Base-by-base conservation (phyloP, 1,140 invertebrate genomes). In the Meloidogyne chitwoodi region DNA sequence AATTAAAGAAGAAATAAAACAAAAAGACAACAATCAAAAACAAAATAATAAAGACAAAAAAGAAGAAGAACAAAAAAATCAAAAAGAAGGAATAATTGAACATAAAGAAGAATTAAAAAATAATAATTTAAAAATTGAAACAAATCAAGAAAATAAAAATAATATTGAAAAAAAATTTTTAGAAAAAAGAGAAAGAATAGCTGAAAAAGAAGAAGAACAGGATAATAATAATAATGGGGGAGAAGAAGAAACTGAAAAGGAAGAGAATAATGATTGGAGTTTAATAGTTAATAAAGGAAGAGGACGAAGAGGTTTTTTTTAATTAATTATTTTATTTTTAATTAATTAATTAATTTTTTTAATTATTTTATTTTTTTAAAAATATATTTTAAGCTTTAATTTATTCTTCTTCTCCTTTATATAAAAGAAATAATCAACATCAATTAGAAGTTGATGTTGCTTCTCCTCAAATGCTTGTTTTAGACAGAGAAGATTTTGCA, bases 371-470 rank as follows among this genome's bases (percentile, higher is more conserved):
- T n/a, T n/a, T n/a, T n/a, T n/a, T 38, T 38, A 8, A 1, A 38
- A 38, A 38, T 8, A 38, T 38, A 44, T 48, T 26, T 64, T 64
- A 64, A 64, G 2, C 4, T 26, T n/a, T n/a, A n/a, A n/a, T n/a
- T n/a, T n/a, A n/a, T n/a, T n/a, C n/a, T n/a, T n/a, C n/a, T n/a
- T n/a, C n/a, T n/a, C n/a, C n/a, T n/a, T n/a, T n/a, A n/a, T n/a
- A n/a, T n/a, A n/a, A n/a, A n/a, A n/a, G n/a, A n/a, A n/a, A n/a
- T n/a, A n/a, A n/a, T n/a, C n/a, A n/a, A 5, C 3, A 67, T 8
- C n/a, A 67, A 61, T 3, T 73, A 64, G 71, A 73, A 29, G 71
- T 73, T 29, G 71, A 73, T 24, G 71, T 73, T 4, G 71, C 71
- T 14, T 73, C 48, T 5, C 71, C 48, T 12, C 71, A 73, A 29